Evolutionary conservation across 1,140 invertebrate species (phyloP).

Genomic region (Nymphalis io): DNA sequence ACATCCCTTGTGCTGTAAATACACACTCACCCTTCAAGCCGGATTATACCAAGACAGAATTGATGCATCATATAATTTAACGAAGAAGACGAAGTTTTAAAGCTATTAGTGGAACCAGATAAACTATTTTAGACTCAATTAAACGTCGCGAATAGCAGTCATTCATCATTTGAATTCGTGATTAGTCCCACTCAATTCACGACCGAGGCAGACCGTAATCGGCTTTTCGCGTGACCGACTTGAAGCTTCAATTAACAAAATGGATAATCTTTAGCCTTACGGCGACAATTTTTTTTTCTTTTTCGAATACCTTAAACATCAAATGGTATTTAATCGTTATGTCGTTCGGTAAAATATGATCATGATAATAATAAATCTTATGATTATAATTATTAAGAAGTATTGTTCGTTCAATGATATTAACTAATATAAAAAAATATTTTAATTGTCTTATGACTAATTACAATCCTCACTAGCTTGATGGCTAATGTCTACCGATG

Average conservation of each 20-base stretch:
- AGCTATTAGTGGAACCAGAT: background rate
- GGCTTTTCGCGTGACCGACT: slow-evolving; percentile 53
- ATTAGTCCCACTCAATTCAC: slow-evolving; percentile 54
- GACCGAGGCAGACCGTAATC: slow-evolving; percentile 51
- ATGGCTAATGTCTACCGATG: background rate
- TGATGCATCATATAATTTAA: too few relatives aligned
- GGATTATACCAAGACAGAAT: too few relatives aligned
- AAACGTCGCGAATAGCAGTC: slow-evolving; percentile 14
- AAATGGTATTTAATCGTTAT: background rate
- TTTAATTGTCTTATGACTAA: too few relatives aligned
- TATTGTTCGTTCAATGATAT: too few relatives aligned
- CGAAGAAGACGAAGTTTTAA: too few relatives aligned
- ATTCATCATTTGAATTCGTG: slow-evolving; percentile 58
- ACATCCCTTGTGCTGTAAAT: too few relatives aligned
- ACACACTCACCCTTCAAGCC: too few relatives aligned
- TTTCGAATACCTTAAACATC: background rate
- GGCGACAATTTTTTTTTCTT: slow-evolving; percentile 9
- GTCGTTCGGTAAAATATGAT: too few relatives aligned
- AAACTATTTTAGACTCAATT: slow-evolving; percentile 4
- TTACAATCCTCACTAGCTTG: too few relatives aligned
- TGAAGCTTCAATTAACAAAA: slow-evolving; percentile 66
- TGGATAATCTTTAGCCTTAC: slow-evolving; percentile 21
- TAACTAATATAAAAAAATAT: too few relatives aligned
- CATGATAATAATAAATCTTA: too few relatives aligned
- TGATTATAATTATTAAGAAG: too few relatives aligned